Base-by-base conservation (phyloP, 2,113 vertebrate species). In the Columba livia region DNA sequence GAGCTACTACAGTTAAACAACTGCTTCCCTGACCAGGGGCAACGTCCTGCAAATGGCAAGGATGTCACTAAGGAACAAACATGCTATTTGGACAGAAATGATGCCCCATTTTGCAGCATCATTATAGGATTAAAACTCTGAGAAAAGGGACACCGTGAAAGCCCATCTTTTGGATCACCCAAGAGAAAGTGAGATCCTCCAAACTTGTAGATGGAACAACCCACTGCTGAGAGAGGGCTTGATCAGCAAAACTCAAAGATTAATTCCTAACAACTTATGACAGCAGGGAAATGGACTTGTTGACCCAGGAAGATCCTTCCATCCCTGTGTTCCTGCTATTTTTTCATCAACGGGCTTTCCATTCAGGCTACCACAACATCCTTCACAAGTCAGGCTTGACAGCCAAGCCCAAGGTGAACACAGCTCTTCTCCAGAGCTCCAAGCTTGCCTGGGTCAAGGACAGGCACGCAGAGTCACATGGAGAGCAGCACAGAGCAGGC, bases 381-480 rank as follows among this genome's bases (percentile, higher is more conserved):
- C 82, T 81, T 36, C 19, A 56, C 6, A 25, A 71, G 8, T 0
- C 1, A 75, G 32, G 20, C 50, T 31, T 20, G 51, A 85, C 67
- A 82, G 54, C 36, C n/a, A 72, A 44, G 54, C 24, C 4, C 2
- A 10, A 72, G 53, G 38, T 18, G 21, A 79, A 20, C 2, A 2
- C 3, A 3, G 29, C 71, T 72, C 26, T 86, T 29, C 62, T 57
- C 38, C 2, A 2, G 60, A 44, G 67, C 47, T 61, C 32, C 48
- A 75, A 79, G 66, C 32, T 11, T 60, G 48, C 21, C 66, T 24
- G 53, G 74, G 42, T 15, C 34, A 34, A 20, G 23, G 26, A 28
- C 42, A 73, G 57, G 57, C 80, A 38, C 0, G n/a, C 17, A 11
- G 21, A 53, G 16, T 18, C 28, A 25, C n/a, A 23, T 0, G 2